Conservation (phyloP, 2,113 vertebrate species). For the Bucco capensis region DNA sequence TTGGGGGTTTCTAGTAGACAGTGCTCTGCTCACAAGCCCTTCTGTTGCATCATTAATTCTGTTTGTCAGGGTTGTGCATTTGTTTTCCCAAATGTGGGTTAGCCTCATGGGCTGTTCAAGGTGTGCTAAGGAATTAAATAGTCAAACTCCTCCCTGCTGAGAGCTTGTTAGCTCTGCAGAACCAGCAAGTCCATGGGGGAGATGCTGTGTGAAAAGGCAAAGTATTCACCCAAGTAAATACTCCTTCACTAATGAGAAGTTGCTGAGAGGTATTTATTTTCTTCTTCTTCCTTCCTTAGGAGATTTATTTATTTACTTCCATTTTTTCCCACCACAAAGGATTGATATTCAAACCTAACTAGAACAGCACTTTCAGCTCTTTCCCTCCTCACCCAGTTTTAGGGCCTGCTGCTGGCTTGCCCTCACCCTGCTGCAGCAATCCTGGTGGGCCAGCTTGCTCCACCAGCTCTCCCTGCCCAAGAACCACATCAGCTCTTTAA, state of each 20-base stretch:
- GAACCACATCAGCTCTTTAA: not conserved
- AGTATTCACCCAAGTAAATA: not conserved
- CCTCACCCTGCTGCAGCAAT: not conserved
- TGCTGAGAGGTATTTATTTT: not conserved
- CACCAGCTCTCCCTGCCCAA: not conserved
- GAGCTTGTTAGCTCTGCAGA: not conserved
- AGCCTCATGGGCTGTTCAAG: not conserved
- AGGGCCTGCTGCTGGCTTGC: not conserved
- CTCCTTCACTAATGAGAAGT: not conserved
- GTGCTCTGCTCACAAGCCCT: not conserved
- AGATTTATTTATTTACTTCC: not conserved
- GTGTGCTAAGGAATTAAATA: slow-evolving; percentile 21
- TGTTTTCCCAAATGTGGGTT: not conserved
- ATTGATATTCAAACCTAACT: not conserved
- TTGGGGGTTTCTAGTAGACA: not conserved
- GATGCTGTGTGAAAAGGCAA: not conserved
- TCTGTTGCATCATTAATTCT: not conserved
- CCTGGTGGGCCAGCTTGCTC: rapidly evolving
- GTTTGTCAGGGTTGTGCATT: not conserved
- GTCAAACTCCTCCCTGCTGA: not conserved
- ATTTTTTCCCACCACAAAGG: not conserved
- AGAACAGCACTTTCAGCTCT: not conserved
- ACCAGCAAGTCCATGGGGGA: not conserved
- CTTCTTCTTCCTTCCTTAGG: not conserved
- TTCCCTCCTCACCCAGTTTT: not conserved